phyloP scores from a whole-genome alignment of 2,888 invertebrate species.

The Zhengitettix transpicula region DNA sequence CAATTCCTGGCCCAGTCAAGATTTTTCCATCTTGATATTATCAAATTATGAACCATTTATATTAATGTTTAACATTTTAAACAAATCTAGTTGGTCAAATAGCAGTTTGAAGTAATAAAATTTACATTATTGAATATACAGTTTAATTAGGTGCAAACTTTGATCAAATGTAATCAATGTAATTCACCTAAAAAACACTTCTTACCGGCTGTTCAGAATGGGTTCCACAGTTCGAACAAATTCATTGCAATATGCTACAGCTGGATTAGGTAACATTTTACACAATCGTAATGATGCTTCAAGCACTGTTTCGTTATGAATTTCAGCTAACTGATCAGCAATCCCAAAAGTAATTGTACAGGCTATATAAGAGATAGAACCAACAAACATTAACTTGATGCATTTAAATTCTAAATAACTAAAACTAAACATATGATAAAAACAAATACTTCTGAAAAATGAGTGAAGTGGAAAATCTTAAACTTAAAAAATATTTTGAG shows the following conservation, averaged over 20 bases:
- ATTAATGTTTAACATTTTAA: neutral
- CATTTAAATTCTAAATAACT: neutral
- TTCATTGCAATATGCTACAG: conserved; percentile 15
- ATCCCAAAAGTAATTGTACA: conserved; percentile 19
- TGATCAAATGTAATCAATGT: neutral
- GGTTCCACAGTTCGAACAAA: conserved; percentile 17
- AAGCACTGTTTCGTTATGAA: conserved; percentile 18
- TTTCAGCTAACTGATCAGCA: conserved; percentile 17
- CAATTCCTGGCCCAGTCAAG: too few relatives aligned
- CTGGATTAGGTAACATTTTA: conserved; percentile 15
- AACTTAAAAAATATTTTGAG: neutral
- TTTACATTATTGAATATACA: neutral
- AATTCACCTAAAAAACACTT: neutral
- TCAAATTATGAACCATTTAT: too few relatives aligned
- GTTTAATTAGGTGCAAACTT: neutral
- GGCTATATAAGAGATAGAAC: conserved; percentile 13
- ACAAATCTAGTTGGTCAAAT: too few relatives aligned
- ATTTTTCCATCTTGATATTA: too few relatives aligned
- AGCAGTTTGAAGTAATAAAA: neutral
- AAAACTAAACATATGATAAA: neutral
- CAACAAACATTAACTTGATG: neutral
- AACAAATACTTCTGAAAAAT: neutral
- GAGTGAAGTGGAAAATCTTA: too few relatives aligned
- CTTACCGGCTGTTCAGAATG: conserved; percentile 16
- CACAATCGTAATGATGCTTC: conserved; percentile 18